A percentile compares a stretch with the other conserved stretches of the same genome.
Evolutionary conservation across 1,140 invertebrate genomes (phyloP).

Genomic region (Coptotermes formosanus): DNA sequence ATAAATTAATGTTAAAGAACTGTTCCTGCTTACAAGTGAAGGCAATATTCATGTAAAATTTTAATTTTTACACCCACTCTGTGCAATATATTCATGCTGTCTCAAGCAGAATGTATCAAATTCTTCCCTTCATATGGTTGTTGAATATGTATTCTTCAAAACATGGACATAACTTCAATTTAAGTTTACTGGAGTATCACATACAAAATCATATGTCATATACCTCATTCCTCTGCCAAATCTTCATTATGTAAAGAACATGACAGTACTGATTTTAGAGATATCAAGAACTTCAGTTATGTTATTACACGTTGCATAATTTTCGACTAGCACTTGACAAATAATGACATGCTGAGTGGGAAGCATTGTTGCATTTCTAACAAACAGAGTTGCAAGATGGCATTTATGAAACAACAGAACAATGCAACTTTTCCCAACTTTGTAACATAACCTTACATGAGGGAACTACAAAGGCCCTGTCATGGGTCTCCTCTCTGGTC

Average conservation of each 20-base stretch:
- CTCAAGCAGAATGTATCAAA: background rate
- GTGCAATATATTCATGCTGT: background rate
- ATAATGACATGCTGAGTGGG: no score
- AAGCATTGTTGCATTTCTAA: background rate
- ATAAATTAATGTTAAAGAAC: background rate
- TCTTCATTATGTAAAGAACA: no score
- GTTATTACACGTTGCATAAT: no score
- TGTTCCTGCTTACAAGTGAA: background rate
- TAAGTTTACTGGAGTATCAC: no score
- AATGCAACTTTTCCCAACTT: background rate
- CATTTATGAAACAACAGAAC: background rate
- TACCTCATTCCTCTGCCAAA: no score
- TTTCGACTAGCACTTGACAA: background rate
- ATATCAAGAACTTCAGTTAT: no score
- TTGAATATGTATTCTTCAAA: no score
- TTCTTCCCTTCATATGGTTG: no score
- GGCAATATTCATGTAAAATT: background rate
- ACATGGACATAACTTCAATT: no score
- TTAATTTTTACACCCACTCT: background rate
- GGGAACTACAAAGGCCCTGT: background rate
- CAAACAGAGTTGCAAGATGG: background rate
- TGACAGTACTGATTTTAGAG: no score
- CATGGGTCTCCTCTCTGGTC: background rate
- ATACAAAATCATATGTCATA: no score
- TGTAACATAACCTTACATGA: background rate